Evolutionary conservation across 2,888 invertebrate species (phyloP).

Genomic region (Philonicus albiceps): DNA sequence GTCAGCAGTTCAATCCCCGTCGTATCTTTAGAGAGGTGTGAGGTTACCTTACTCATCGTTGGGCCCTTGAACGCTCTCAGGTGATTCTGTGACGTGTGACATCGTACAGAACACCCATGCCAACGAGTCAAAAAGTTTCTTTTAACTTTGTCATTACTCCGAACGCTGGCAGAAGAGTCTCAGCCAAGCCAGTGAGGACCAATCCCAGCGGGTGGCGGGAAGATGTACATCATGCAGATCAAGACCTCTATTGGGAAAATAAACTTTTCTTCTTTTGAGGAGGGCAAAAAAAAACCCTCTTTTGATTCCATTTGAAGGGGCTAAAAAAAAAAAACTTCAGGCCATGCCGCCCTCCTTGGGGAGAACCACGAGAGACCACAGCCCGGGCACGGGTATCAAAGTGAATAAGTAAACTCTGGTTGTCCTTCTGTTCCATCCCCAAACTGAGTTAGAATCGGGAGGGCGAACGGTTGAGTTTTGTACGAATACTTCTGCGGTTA

Average conservation of each 20-base stretch:
- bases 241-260: constrained; percentile 21
- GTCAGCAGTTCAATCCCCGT: not conserved
- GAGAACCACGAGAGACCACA: not conserved
- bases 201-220: not conserved
- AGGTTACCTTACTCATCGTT: not conserved
- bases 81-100: not conserved
- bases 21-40: not conserved
- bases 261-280: constrained; percentile 9
- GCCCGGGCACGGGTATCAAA: not conserved
- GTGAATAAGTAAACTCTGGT: constrained; percentile 7
- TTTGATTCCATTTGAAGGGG: not conserved
- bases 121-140: not conserved
- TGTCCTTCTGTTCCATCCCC: not conserved
- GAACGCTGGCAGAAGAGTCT: not conserved
- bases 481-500: constrained; percentile 7
- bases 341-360: not conserved
- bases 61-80: not conserved
- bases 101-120: not conserved
- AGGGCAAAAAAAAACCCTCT: not conserved
- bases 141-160: not conserved
- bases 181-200: not conserved
- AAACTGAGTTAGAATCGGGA: not conserved
- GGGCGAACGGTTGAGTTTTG: not conserved
- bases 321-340: not conserved
- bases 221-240: constrained; percentile 13